These are phyloP conservation scores for Glyptemys insculpta DNA, from an alignment of 2,797 vertebrate species.

Conservation along the genomic window DNA sequence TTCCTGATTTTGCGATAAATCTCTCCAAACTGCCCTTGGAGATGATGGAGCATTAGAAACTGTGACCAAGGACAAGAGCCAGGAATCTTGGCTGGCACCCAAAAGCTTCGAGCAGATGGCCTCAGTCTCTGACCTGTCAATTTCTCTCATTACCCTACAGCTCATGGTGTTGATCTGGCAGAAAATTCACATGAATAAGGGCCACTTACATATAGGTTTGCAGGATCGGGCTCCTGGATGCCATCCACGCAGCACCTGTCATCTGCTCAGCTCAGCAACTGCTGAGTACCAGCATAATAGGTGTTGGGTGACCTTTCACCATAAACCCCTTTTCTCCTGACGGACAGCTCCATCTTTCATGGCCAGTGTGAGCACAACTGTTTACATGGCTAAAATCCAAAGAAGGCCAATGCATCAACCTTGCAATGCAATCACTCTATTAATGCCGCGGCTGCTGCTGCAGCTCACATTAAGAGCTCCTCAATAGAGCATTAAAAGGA, in stretches of 20 bases:
- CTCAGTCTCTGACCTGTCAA: neutral
- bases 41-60: neutral
- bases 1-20: neutral
- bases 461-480: neutral
- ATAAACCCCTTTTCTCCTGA: neutral
- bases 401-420: neutral
- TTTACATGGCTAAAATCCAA: neutral
- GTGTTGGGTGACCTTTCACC: neutral
- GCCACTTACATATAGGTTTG: neutral
- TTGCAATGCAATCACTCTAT: neutral
- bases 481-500: neutral
- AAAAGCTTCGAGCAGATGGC: neutral
- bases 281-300: neutral
- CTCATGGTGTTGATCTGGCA: rapidly evolving
- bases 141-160: neutral
- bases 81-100: neutral
- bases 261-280: neutral
- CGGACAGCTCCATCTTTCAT: neutral
- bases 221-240: neutral
- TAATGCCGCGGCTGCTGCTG: neutral
- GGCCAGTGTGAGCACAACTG: neutral
- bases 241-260: neutral
- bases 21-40: neutral
- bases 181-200: neutral
- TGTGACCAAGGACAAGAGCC: neutral